Evolutionary conservation across 2,888 invertebrate genomes (phyloP).

Genomic region (Tortrix viridana): DNA sequence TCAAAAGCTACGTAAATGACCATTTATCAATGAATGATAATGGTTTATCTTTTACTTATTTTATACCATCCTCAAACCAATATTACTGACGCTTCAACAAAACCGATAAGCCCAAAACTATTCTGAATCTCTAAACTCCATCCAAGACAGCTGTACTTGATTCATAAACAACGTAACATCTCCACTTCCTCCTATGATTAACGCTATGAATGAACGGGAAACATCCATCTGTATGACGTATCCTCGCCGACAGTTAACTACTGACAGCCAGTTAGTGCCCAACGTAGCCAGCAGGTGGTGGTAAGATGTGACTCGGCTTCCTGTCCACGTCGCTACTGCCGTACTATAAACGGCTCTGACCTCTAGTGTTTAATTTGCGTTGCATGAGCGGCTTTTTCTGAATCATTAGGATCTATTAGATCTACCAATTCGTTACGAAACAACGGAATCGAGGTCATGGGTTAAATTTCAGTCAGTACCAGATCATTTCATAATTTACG

Average conservation of each 20-base stretch:
- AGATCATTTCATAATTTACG: no score
- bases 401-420: no score
- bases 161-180: conserved; percentile 7
- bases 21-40: no score
- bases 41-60: no score
- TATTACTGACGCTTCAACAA: no score
- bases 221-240: conserved; percentile 11
- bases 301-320: conserved; percentile 17
- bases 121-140: not conserved
- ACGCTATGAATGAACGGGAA: conserved; percentile 10
- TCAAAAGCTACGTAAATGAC: no score
- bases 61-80: no score
- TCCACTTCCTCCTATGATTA: conserved; percentile 23
- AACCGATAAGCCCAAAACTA: no score
- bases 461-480: no score
- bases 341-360: conserved; percentile 31
- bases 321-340: conserved; percentile 16
- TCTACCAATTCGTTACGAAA: no score
- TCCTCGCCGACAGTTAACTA: not conserved
- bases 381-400: not conserved
- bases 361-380: conserved; percentile 15
- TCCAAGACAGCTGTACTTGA: not conserved
- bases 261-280: conserved; percentile 31
- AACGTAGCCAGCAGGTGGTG: conserved; percentile 20
- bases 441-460: no score